Evolutionary conservation across 1,140 invertebrate species (phyloP).

Genomic region (Drosophila funebris): DNA sequence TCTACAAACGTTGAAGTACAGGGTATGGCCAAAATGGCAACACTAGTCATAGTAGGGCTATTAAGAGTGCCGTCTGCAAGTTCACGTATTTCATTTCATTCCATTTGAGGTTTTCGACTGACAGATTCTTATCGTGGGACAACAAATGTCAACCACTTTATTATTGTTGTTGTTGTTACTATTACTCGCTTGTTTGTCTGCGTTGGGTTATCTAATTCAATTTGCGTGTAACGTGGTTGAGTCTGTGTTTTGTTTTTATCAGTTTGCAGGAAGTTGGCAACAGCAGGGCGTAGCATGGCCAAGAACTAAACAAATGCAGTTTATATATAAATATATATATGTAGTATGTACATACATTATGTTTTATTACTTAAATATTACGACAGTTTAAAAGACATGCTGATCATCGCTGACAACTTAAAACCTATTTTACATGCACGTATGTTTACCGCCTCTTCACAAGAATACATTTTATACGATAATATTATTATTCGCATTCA

Average conservation of each 20-base stretch:
- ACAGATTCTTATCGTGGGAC: conserved; percentile 68
- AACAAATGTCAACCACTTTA: conserved; percentile 53
- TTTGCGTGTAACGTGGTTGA: conserved; percentile 51
- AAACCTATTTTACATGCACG: conserved; percentile 74
- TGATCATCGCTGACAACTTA: conserved; percentile 67
- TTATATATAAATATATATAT: conserved; percentile 7
- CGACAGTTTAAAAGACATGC: conserved; percentile 60
- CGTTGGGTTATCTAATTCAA: conserved; percentile 70
- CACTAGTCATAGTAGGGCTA: conserved; percentile 22
- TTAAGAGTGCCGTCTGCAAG: conserved; percentile 63
- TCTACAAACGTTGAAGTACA: background rate
- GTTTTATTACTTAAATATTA: conserved; percentile 75
- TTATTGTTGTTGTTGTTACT: conserved; percentile 22
- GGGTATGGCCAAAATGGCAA: conserved; percentile 14
- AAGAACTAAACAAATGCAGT: conserved; percentile 17
- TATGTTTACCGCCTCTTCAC: conserved; percentile 63
- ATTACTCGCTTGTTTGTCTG: background rate
- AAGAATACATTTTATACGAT: conserved; percentile 34
- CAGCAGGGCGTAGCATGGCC: background rate
- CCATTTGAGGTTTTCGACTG: conserved; percentile 14
- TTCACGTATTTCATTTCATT: conserved; percentile 57
- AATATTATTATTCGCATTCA: conserved; percentile 9
- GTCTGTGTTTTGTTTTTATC: conserved; percentile 23
- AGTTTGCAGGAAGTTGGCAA: conserved; percentile 18
- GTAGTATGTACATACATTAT: conserved; percentile 46